Evolutionary conservation across 2,888 invertebrate species (phyloP).

Genomic region (Drosophila anomalata): DNA sequence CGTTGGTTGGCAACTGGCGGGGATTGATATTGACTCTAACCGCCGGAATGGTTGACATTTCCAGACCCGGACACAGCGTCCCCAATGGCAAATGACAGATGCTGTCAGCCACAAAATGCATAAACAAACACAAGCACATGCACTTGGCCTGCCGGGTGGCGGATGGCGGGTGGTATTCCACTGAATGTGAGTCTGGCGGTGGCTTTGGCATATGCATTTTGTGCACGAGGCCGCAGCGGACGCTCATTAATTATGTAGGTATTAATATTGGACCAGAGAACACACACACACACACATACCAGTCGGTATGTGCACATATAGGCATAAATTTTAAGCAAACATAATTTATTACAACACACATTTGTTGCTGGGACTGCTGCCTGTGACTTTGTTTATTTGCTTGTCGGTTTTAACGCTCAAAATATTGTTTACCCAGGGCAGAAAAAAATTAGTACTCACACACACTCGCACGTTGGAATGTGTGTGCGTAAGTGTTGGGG

Average conservation of each 20-base stretch:
- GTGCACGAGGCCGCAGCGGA: slow-evolving; percentile 65
- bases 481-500: slow-evolving; percentile 42
- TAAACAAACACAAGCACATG: slow-evolving; percentile 46
- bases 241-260: slow-evolving; percentile 79
- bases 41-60: slow-evolving; percentile 67
- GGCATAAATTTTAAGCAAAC: slow-evolving; percentile 74
- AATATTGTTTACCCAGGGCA: slow-evolving; percentile 45
- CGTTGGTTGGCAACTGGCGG: slow-evolving; percentile 35
- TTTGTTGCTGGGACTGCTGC: slow-evolving; percentile 30
- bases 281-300: slow-evolving; percentile 25
- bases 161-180: neutral
- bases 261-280: slow-evolving; percentile 75
- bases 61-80: slow-evolving; percentile 22
- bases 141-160: neutral
- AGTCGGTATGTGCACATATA: slow-evolving; percentile 9
- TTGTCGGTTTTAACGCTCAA: slow-evolving; percentile 51
- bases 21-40: slow-evolving; percentile 63
- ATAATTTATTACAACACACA: slow-evolving; percentile 71
- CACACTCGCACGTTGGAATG: slow-evolving; percentile 6
- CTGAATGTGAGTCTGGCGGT: slow-evolving; percentile 31
- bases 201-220: slow-evolving; percentile 71
- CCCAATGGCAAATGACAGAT: slow-evolving; percentile 76
- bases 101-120: slow-evolving; percentile 75
- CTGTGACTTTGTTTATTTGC: slow-evolving; percentile 52
- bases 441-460: slow-evolving; percentile 41